phyloP scores from a whole-genome alignment of 2,113 vertebrate species.

The Cepphus grylle region DNA sequence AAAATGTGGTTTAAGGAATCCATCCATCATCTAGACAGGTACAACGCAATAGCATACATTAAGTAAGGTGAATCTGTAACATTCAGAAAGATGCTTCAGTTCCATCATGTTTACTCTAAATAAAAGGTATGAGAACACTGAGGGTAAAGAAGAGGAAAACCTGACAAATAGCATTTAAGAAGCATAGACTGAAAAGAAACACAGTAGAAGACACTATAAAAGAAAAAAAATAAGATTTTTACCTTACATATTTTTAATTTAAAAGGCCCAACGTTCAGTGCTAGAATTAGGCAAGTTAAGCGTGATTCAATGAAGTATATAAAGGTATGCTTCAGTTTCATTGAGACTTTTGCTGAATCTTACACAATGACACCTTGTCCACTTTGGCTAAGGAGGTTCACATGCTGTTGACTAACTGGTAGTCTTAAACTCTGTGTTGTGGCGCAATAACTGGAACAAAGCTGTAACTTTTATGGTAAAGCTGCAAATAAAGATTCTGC shows the following conservation, averaged over 20 bases:
- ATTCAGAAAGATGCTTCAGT: background rate
- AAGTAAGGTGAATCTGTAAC: background rate
- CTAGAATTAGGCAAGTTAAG: background rate
- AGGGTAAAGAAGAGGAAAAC: background rate
- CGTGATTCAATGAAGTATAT: background rate
- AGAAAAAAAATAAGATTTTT: background rate
- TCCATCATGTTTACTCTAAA: background rate
- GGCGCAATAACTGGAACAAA: background rate
- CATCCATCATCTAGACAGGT: rapidly evolving
- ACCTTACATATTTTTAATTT: background rate
- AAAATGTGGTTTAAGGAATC: background rate
- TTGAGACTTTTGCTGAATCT: background rate
- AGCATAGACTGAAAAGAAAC: background rate
- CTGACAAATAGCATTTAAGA: background rate
- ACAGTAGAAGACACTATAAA: background rate
- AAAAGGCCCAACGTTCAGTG: background rate
- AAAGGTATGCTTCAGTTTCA: background rate
- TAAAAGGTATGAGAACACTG: background rate
- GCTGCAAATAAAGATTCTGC: background rate
- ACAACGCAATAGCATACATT: background rate
- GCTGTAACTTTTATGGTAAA: background rate
- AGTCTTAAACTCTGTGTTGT: background rate
- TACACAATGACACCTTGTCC: background rate
- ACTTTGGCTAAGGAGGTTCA: background rate
- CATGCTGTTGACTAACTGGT: background rate